Conservation (phyloP, 2,888 invertebrate genomes). For the Apotomis betuletana region DNA sequence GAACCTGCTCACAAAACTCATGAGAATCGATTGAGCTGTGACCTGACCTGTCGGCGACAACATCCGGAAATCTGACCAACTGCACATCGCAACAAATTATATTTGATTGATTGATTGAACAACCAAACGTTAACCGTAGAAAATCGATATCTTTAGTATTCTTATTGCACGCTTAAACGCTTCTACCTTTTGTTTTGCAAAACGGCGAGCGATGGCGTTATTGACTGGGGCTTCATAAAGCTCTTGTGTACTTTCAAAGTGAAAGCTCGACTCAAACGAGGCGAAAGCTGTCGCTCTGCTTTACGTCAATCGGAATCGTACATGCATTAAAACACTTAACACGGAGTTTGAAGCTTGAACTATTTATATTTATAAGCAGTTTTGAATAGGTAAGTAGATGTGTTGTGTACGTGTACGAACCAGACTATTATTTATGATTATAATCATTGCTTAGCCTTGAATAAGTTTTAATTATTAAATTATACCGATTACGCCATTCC, state of each 20-base stretch:
- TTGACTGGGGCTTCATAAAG: slow-evolving; percentile 18
- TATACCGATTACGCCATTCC: too few relatives aligned
- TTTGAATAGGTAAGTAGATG: neutral
- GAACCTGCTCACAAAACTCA: too few relatives aligned
- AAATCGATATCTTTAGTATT: neutral
- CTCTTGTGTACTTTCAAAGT: slow-evolving; percentile 23
- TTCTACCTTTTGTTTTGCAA: neutral
- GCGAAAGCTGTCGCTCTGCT: slow-evolving; percentile 20
- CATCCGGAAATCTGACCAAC: too few relatives aligned
- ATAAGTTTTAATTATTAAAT: too few relatives aligned
- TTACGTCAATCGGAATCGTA: neutral
- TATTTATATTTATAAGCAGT: neutral
- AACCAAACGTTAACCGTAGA: too few relatives aligned
- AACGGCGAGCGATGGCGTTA: neutral
- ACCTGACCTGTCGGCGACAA: too few relatives aligned
- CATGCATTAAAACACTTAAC: slow-evolving; percentile 12
- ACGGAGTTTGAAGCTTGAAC: neutral
- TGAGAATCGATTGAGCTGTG: too few relatives aligned
- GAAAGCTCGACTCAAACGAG: slow-evolving; percentile 19
- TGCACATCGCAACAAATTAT: too few relatives aligned
- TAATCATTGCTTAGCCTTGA: too few relatives aligned
- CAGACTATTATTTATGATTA: too few relatives aligned
- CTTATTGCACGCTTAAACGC: neutral
- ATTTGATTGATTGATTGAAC: too few relatives aligned
- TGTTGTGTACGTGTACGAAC: too few relatives aligned